Percentiles rank a stretch among this genome's conserved stretches.
Evolutionary conservation across 2,888 invertebrate species (phyloP).

Genomic region (Piscicola geometra): DNA sequence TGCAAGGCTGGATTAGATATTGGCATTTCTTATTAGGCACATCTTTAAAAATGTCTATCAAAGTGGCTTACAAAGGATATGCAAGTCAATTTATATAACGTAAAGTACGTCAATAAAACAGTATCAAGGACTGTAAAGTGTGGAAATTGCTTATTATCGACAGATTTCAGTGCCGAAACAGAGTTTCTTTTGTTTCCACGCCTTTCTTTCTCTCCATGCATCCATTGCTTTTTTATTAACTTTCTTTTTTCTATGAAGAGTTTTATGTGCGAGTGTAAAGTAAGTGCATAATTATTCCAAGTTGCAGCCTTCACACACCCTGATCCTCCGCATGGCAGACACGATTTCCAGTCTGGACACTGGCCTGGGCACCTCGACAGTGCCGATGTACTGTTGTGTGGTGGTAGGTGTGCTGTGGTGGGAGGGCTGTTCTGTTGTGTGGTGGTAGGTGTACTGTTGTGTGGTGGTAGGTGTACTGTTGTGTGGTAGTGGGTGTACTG

Average conservation of each 20-base stretch:
- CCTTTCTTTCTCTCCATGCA: neutral
- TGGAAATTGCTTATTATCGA: neutral
- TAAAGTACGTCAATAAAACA: neutral
- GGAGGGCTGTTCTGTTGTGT: neutral
- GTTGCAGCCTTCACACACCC: no score
- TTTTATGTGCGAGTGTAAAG: neutral
- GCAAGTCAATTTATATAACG: neutral
- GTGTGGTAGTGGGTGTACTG: neutral
- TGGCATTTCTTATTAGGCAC: no score
- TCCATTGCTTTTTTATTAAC: neutral
- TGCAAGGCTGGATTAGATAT: no score
- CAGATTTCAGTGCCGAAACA: neutral
- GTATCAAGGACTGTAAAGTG: neutral
- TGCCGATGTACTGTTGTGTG: constrained; percentile 99
- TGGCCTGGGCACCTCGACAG: constrained; percentile 91
- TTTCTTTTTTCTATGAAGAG: neutral
- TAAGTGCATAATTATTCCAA: neutral
- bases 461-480: neutral
- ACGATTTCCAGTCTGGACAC: constrained; percentile 96
- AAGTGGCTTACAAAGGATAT: neutral
- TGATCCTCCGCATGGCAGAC: constrained; percentile 94
- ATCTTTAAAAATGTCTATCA: no score
- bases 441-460: neutral
- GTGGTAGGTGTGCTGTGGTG: no score
- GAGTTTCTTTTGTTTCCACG: neutral